phyloP scores from a whole-genome alignment of 1,140 invertebrate genomes.

The Drosophila tropicalis region DNA sequence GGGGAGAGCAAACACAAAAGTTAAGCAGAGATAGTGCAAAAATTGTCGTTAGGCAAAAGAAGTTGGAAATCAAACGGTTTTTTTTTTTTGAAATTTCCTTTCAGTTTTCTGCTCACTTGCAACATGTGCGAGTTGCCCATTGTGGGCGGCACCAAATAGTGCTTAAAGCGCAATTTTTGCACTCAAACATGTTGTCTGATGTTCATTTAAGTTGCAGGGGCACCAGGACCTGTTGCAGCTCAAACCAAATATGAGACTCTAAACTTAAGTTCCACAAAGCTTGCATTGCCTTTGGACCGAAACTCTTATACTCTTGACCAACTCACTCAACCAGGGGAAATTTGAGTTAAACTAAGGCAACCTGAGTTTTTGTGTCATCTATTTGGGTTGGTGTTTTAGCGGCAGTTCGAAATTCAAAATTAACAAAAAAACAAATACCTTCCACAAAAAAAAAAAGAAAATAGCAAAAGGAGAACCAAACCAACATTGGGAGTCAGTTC shows the following conservation, averaged over 20 bases:
- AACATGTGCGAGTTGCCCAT: not conserved
- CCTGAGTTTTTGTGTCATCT: slow-evolving; percentile 1
- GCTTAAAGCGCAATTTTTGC: not conserved
- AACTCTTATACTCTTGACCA: not conserved
- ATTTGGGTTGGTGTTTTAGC: no score
- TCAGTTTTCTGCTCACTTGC: not conserved
- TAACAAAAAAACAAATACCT: not conserved
- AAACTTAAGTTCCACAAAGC: not conserved
- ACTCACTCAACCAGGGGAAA: not conserved
- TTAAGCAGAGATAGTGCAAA: slow-evolving; percentile 63
- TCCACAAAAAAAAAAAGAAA: not conserved
- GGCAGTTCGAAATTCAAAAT: slow-evolving; percentile 9
- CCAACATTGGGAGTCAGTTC: not conserved
- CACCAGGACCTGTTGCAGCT: not conserved
- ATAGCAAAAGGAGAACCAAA: not conserved
- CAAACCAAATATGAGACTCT: not conserved
- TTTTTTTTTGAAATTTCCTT: not conserved
- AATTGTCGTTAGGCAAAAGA: slow-evolving; percentile 42
- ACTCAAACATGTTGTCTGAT: not conserved
- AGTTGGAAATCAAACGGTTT: slow-evolving; percentile 6
- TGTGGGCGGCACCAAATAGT: not conserved
- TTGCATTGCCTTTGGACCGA: not conserved
- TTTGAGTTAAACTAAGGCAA: not conserved
- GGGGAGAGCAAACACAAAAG: slow-evolving; percentile 36
- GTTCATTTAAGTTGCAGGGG: not conserved